A percentile compares a stretch with the other conserved stretches of the same genome.
Conservation (phyloP, 2,888 invertebrate genomes). For the Alviniconcha strummeri region DNA sequence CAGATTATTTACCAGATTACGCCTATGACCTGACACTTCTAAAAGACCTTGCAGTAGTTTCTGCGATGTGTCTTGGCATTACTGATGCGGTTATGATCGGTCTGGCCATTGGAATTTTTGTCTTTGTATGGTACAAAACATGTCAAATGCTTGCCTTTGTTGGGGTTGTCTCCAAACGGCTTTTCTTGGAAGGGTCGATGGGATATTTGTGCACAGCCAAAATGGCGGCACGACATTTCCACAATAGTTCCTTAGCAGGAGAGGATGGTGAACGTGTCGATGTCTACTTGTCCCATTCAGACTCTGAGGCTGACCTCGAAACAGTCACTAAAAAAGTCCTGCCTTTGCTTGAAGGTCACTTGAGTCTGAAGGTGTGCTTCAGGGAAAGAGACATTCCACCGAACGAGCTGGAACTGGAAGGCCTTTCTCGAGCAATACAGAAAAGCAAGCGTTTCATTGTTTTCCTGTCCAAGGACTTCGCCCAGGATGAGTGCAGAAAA, state of each 20-base stretch:
- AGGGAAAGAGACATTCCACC: slow-evolving; percentile 17
- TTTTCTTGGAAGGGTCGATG: slow-evolving; percentile 6
- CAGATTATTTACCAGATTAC: slow-evolving; percentile 10
- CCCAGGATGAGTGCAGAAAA: neutral
- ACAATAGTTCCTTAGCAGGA: no score
- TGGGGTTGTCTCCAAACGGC: neutral
- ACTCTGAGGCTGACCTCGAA: neutral
- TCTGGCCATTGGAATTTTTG: neutral
- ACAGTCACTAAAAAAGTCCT: neutral
- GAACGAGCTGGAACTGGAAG: neutral
- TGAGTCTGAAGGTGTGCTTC: neutral
- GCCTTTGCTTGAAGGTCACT: neutral
- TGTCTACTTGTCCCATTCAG: slow-evolving; percentile 18
- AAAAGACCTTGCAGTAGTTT: neutral
- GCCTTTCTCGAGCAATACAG: neutral
- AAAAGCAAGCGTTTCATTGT: slow-evolving; percentile 3
- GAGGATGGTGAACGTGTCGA: neutral
- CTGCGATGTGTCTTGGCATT: neutral
- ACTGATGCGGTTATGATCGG: neutral
- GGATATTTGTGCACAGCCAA: neutral
- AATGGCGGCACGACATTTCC: no score
- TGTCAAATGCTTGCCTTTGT: neutral
- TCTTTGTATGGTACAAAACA: neutral
- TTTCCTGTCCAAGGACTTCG: neutral
- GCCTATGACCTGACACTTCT: neutral